Base-by-base conservation (phyloP, 2,797 vertebrate species). In the Lepilemur ruficaudatus region DNA sequence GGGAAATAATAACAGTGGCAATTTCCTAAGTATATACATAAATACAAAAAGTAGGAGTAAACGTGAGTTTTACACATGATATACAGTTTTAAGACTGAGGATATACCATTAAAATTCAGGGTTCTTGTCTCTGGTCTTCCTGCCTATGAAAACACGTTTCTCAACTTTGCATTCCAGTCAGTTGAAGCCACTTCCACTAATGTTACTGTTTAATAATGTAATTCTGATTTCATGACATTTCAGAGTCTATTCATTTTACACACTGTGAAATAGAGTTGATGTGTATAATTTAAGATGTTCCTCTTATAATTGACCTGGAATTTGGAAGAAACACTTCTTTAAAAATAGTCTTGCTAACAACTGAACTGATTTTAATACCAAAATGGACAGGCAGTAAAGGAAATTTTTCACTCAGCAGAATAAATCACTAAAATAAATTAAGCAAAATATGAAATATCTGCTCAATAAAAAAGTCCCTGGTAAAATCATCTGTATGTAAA, bases 341-440 rank as follows among this genome's bases (percentile, higher is more conserved):
- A 50, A 92, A 91, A 81, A 85, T 2, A 4, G 32, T 73, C 32
- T 52, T 2, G 5, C 14, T 80, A 59, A 57, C 6, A 41, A 25
- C n/a, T 48, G 30, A 93, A 41, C 59, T n/a, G 20, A 65, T 38
- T 7, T n/a, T 41, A 78, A 80, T 78, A 82, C 18, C n/a, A 94
- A 65, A 30, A n/a, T 35, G 35, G 78, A 69, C 57, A 80, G n/a
- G 52, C 63, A 50, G 20, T 46, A 25, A 83, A 85, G 84, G 85
- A 97, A 75, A 72, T 79, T 80, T 95, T 76, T 86, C 80, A 91
- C 30, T 87, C 46, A 75, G 72, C 30, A 91, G 91, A 93, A 75
- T 78, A 90, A 82, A 83, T 91, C 69, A 92, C 35, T 93, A 94
- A 91, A 93, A 75, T 90, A 76, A 95, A 55, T n/a, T 61, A 20